Evolutionary conservation across 2,797 vertebrate genomes (phyloP), one percentile per base, ranked within the genome.

Genomic region (Scarus forsteni): DNA sequence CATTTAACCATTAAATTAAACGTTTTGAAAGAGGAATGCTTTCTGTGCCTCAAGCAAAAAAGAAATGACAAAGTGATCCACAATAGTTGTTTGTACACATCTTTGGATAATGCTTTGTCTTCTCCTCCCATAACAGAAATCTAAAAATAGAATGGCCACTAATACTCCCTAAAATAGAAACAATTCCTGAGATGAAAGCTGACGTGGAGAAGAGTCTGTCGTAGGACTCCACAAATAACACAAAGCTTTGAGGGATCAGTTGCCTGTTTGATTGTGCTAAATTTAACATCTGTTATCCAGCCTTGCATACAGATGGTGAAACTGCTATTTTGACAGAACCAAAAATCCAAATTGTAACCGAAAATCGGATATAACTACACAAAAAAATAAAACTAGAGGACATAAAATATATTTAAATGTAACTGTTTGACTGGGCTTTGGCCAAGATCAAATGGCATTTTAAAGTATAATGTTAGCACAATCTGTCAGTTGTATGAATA

Each of bases 91-190:
- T 14, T 53, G 10, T 72, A 50, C 13, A 18, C 1, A 0, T 54
- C 39, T 63, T 58, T 51, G 19, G 10, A 66, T 60, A 5, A 16
- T 18, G 50, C 50, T 52, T 54, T 54, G 42, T 60, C 34, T 13
- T 40, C 15, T 72, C 19, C 1, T 35, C 19, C 65, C 42, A 35
- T 36, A 53, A 39, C 57, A 68, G 19, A 64, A 27, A 3, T 50
- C 67, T 82, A 78, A 78, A 86, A 81, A 84, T 83, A 87, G 61
- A 66, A 46, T 44, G n/a, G 44, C 2, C 38, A 40, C 16, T 36
- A 40, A 61, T 54, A 38, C 6, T 19, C 35, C 49, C 65, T 10
- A 45, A 79, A 78, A 79, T 75, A 84, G 61, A 80, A 75, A 73
- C 60, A 18, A 48, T 46, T 54, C 46, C 66, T 55, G 53, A 72